These are phyloP conservation scores for Mystacornis crossleyi DNA, from an alignment of 2,113 vertebrate genomes.

Conservation along the genomic window DNA sequence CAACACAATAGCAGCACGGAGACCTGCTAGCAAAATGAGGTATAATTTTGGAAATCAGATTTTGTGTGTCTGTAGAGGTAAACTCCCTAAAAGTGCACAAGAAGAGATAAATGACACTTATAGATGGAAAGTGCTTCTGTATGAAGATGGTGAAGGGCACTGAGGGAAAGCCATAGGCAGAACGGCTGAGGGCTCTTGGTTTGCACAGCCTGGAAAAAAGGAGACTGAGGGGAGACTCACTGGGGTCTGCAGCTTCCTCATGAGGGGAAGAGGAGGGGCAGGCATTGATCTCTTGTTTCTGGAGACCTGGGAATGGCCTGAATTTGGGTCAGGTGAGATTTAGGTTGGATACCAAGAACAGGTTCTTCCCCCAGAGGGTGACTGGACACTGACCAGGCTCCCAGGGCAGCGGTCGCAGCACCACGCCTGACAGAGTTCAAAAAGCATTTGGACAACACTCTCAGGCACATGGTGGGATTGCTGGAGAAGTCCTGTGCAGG, in stretches of 20 bases:
- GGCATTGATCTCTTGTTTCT: background rate
- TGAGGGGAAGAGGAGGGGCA: background rate
- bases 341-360: background rate
- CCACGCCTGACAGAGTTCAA: background rate
- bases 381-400: accelerated
- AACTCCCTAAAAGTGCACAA: background rate
- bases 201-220: background rate
- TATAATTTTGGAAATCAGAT: background rate
- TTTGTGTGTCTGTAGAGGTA: background rate
- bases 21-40: too few relatives aligned
- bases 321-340: background rate
- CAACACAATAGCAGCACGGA: accelerated
- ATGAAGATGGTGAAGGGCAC: background rate
- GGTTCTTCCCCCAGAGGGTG: background rate
- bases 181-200: background rate
- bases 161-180: background rate
- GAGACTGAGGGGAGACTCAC: background rate
- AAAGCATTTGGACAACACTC: background rate
- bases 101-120: background rate
- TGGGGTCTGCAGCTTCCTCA: background rate
- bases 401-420: background rate
- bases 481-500: background rate
- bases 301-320: background rate
- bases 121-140: background rate
- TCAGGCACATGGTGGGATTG: background rate